These are phyloP conservation scores for Burhinus oedicnemus DNA, from an alignment of 2,113 vertebrate species.

Conservation along the genomic window DNA sequence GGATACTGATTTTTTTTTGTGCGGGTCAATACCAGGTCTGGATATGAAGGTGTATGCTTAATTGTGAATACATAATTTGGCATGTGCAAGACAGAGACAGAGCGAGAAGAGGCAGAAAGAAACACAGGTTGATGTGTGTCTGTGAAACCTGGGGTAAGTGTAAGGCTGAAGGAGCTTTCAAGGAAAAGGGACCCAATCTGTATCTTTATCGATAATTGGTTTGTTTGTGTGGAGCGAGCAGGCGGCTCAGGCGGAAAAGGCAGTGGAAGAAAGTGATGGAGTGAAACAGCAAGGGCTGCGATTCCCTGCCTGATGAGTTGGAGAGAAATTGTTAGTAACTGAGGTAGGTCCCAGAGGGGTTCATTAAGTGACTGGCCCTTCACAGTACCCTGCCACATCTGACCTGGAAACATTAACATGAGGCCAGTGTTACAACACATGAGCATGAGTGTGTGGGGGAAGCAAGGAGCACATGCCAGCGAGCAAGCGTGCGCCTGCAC, in stretches of 20 bases:
- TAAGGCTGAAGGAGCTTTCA: constrained; percentile 70
- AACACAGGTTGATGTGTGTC: not conserved
- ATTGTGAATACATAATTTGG: fast-evolving
- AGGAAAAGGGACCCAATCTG: constrained; percentile 68
- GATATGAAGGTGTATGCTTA: not conserved
- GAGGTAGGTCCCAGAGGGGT: constrained; percentile 79
- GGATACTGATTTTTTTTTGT: not conserved
- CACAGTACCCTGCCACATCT: constrained; percentile 74
- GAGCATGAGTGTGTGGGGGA: not conserved
- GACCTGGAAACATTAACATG: constrained; percentile 71
- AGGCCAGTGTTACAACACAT: not conserved
- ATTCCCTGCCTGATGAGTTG: constrained; percentile 73
- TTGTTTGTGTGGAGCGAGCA: constrained; percentile 72
- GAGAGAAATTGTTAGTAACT: constrained; percentile 76
- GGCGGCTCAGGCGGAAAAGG: constrained; percentile 63
- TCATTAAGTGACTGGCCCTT: constrained; percentile 83
- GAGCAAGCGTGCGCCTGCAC: fast-evolving
- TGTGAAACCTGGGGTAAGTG: not conserved
- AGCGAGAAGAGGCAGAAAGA: not conserved
- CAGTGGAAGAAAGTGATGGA: constrained; percentile 54
- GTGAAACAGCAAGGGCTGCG: constrained; percentile 68
- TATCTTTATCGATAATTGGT: constrained; percentile 74
- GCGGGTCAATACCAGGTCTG: not conserved
- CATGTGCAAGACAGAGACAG: not conserved
- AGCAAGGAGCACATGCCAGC: fast-evolving